Conservation (phyloP, 2,797 vertebrate species). For the Acanthurus lineatus region DNA sequence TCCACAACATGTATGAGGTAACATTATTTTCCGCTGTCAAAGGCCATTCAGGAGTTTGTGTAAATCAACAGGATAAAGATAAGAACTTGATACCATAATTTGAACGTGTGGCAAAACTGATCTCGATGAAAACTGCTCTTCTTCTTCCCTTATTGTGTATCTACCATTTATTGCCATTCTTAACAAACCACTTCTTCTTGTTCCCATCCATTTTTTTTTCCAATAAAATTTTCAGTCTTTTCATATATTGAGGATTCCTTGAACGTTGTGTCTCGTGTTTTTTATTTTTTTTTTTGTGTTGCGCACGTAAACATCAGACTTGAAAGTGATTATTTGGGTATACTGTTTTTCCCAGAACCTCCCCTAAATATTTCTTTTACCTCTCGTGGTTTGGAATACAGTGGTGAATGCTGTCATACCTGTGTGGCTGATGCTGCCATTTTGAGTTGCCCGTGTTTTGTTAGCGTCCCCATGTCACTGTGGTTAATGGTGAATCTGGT, state of each 20-base stretch:
- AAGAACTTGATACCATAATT: slow-evolving; percentile 57
- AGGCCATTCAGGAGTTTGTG: slow-evolving; percentile 55
- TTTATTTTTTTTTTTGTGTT: slow-evolving; percentile 62
- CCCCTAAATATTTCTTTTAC: slow-evolving; percentile 35
- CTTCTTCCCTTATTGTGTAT: slow-evolving; percentile 44
- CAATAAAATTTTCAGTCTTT: slow-evolving; percentile 46
- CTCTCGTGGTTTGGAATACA: slow-evolving; percentile 69
- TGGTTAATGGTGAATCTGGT: slow-evolving; percentile 86
- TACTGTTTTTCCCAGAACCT: slow-evolving; percentile 46
- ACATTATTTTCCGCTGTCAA: slow-evolving; percentile 68
- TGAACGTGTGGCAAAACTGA: slow-evolving; percentile 66
- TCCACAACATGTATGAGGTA: slow-evolving; percentile 76
- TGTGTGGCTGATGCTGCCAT: slow-evolving; percentile 85
- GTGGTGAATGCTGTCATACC: slow-evolving; percentile 82
- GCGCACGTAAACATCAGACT: slow-evolving; percentile 90
- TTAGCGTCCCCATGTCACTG: slow-evolving; percentile 85
- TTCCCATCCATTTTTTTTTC: slow-evolving; percentile 49
- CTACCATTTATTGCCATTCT: slow-evolving; percentile 91
- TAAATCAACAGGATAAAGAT: slow-evolving; percentile 61
- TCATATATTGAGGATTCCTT: slow-evolving; percentile 55
- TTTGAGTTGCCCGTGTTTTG: slow-evolving; percentile 85
- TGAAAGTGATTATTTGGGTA: slow-evolving; percentile 71
- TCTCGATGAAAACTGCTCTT: slow-evolving; percentile 46
- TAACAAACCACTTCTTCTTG: slow-evolving; percentile 68
- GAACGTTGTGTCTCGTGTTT: slow-evolving; percentile 53